Evolutionary conservation across 2,113 vertebrate species (phyloP), one percentile per base, ranked within the genome.

Genomic region (Sinocyclocheilus grahami): DNA sequence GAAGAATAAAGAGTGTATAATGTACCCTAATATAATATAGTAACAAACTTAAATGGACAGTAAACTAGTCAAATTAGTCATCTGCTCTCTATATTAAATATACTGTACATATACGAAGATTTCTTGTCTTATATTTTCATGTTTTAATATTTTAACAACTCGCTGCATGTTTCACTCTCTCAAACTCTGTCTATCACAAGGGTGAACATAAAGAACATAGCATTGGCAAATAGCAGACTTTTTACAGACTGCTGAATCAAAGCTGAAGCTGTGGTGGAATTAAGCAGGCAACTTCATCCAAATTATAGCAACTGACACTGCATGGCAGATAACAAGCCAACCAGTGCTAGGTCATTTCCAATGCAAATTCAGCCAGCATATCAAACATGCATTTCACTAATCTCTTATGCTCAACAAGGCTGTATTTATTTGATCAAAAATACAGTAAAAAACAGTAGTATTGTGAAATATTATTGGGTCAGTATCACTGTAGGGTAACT

Each of bases 361-460:
- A 86, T 79, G 85, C 81, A 86, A 86, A 88, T 83, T 30, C 53
- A 79, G 55, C 55, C 58, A 30, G 81, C 37, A 58, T 75, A 80
- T 86, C 4, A 77, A 67, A 42, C 46, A 82, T 8, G 20, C 72
- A 53, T 33, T 86, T 86, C 78, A 74, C 69, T 12, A 42, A 33
- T 71, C 0, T 37, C 30, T 16, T 30, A 71, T 10, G 16, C 16
- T 71, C 67, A 71, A 16, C 16, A 69, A 37, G 67, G 6, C 16
- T 69, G 16, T 33, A 37, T 69, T 69, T 69, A 69, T 37, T 18
- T 69, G 6, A 37, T 69, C 0, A 69, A 67, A 65, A 69, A 67
- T 42, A 20, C 67, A 4, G 65, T 71, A n/a, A 22, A 4, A 42
- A 74, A 46, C 20, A n/a, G 37, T 12, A 74, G 12, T 13, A 72